Base-by-base conservation (phyloP, 1,140 invertebrate species). In the Magallana gigas region DNA sequence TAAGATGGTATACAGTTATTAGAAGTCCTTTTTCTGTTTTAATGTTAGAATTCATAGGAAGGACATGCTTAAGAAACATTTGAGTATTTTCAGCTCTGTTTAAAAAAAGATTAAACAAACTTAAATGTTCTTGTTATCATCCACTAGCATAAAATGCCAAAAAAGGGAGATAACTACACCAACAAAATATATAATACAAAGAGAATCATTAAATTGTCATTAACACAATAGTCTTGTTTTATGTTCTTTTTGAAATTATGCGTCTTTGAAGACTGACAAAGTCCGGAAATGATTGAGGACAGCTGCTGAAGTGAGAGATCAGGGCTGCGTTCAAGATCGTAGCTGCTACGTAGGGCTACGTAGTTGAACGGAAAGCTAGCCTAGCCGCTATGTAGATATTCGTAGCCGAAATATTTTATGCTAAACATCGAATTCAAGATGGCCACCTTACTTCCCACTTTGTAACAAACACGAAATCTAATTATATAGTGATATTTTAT, bases 181-280 rank as follows among this genome's bases (percentile, higher is more conserved):
- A 76, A 76, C 68, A 76, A 76, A 76, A 76, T 76, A 36, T 76
- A 76, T 76, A 76, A 11, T 11, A 12, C 12, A 76, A 76, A 76
- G 23, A 76, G 23, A 29, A 29, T 29, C 68, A 76, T 76, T 76
- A 76, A 76, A 76, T 76, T 76, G 68, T 76, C 68, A 76, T 76
- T 23, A 76, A 29, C 36, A 76, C 12, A 71, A 76, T n/a, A 16
- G 68, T 76, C 68, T 76, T 76, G 68, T 76, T 18, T 76, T 76
- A 29, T 12, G 11, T 76, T 12, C 36, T 48, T 48, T 48, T 48
- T 48, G 36, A 48, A 48, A 48, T 0, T 48, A 5, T 48, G 36
- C 5, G 36, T 48, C 36, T 48, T 48, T 5, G 36, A 48, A 48
- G 36, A 48, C 36, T 48, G 36, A 48, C 2, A 48, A 48, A 48